phyloP scores from a whole-genome alignment of 2,113 vertebrate genomes.

The Pomatorhinus ruficollis region DNA sequence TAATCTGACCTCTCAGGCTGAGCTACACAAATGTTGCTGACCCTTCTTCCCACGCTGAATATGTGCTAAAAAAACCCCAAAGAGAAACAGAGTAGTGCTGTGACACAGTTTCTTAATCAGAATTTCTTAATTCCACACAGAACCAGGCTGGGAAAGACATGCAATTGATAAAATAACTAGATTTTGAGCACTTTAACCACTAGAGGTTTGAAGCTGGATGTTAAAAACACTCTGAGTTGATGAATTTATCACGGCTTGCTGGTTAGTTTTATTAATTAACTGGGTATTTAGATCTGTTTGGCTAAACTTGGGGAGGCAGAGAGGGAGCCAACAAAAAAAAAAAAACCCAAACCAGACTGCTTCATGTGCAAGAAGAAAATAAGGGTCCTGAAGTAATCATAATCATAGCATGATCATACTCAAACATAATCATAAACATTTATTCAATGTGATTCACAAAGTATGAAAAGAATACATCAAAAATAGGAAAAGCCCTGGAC shows the following conservation, averaged over 20 bases:
- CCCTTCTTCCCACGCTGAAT: not conserved
- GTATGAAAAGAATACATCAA: not conserved
- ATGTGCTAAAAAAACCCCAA: not conserved
- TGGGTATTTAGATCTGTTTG: not conserved
- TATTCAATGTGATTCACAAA: not conserved
- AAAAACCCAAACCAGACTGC: not conserved
- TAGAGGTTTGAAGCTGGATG: not conserved
- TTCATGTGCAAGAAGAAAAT: not conserved
- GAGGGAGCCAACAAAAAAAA: accelerated
- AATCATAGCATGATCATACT: not conserved
- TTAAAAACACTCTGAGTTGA: not conserved
- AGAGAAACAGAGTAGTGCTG: not conserved
- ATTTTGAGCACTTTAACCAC: not conserved
- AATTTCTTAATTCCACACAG: not conserved
- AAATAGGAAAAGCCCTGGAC: not conserved
- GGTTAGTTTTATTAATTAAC: not conserved
- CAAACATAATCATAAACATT: not conserved
- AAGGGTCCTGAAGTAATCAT: not conserved
- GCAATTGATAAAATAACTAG: not conserved
- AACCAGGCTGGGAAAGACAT: not conserved
- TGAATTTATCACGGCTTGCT: not conserved
- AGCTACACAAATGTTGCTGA: not conserved
- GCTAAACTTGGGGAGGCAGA: accelerated
- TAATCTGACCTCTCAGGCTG: not conserved
- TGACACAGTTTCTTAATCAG: not conserved